These are phyloP conservation scores for Drosophila jambulina DNA, from an alignment of 1,140 invertebrate genomes.

Conservation along the genomic window DNA sequence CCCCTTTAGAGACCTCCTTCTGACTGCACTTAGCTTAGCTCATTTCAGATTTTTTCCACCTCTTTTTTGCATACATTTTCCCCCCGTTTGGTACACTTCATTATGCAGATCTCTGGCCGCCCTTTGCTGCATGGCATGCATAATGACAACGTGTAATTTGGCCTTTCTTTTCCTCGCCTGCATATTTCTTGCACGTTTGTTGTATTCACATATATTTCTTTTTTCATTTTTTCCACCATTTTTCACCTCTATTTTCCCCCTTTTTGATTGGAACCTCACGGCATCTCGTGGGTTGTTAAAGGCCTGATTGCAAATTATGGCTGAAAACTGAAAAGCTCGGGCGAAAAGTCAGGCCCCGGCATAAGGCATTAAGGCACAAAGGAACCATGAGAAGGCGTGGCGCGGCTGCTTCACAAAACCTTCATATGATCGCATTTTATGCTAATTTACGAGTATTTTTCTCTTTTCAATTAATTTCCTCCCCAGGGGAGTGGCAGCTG, in stretches of 20 bases:
- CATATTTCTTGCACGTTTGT: constrained; percentile 55
- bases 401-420: constrained; percentile 28
- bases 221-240: constrained; percentile 15
- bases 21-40: constrained; percentile 22
- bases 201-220: constrained; percentile 23
- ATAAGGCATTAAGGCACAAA: neutral
- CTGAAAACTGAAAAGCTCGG: constrained; percentile 19
- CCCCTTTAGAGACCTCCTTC: neutral
- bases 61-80: neutral
- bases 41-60: constrained; percentile 20
- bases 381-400: constrained; percentile 8
- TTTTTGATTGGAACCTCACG: constrained; percentile 32
- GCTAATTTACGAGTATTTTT: constrained; percentile 66
- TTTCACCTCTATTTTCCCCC: constrained; percentile 16
- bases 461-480: constrained; percentile 66
- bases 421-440: constrained; percentile 64
- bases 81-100: constrained; percentile 55
- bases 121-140: constrained; percentile 51
- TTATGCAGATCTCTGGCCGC: constrained; percentile 51
- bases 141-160: constrained; percentile 79
- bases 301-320: constrained; percentile 61
- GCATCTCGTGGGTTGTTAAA: constrained; percentile 53
- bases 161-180: constrained; percentile 68
- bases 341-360: constrained; percentile 11
- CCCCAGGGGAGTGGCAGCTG: constrained; percentile 23